Conservation (phyloP, 1,140 invertebrate species). For the Anastatus disparis region DNA sequence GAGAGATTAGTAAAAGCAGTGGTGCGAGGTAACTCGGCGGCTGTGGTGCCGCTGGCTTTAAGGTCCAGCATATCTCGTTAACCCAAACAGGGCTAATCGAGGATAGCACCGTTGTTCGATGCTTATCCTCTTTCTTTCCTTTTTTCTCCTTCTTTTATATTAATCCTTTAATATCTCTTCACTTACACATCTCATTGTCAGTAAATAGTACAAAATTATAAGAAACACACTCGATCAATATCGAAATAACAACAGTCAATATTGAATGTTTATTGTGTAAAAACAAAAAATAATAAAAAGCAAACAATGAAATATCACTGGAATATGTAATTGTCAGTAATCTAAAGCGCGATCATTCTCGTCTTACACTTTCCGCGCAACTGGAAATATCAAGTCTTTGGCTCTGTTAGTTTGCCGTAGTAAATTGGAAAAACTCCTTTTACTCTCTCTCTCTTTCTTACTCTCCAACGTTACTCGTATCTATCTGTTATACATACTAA, state of each 20-base stretch:
- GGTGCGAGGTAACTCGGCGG: slow-evolving; percentile 68
- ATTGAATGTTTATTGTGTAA: too few relatives aligned
- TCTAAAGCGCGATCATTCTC: slow-evolving; percentile 27
- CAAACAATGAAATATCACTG: too few relatives aligned
- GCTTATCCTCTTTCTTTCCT: background rate
- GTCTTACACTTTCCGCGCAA: background rate
- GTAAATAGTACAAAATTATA: too few relatives aligned
- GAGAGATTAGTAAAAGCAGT: slow-evolving; percentile 73
- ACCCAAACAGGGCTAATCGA: background rate
- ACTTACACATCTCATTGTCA: background rate
- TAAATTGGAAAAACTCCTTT: too few relatives aligned
- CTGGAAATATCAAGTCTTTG: slow-evolving; percentile 9
- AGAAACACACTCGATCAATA: too few relatives aligned
- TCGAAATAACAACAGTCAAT: too few relatives aligned
- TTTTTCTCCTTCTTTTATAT: background rate
- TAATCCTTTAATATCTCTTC: background rate
- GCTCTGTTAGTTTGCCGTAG: too few relatives aligned
- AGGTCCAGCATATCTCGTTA: slow-evolving; percentile 70
- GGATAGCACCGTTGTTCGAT: background rate
- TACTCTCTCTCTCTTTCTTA: too few relatives aligned
- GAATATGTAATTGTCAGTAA: too few relatives aligned
- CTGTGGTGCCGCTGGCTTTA: slow-evolving; percentile 73
- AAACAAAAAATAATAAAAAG: too few relatives aligned
- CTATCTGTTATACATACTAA: too few relatives aligned
- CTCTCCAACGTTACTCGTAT: too few relatives aligned